phyloP scores from a whole-genome alignment of 30 jellyfish, hydroid and myxozoan genomes.

The Hydractinia symbiolongicarpus region DNA sequence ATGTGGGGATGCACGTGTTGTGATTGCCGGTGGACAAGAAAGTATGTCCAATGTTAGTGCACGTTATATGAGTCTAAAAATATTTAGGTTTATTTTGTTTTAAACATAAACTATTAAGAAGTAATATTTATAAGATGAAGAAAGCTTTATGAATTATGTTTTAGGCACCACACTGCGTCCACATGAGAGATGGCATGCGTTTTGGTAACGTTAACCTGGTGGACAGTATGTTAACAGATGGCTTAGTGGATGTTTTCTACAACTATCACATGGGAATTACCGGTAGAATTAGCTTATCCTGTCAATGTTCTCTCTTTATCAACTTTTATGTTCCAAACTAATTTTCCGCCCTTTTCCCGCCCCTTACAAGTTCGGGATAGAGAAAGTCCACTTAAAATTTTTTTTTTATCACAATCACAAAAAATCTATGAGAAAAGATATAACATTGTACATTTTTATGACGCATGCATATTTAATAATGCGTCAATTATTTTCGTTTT shows the following conservation, averaged over 20 bases:
- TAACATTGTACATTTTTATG: too few relatives aligned
- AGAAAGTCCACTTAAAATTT: too few relatives aligned
- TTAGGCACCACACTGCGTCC: slow-evolving; percentile 85
- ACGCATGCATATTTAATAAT: too few relatives aligned
- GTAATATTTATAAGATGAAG: not conserved
- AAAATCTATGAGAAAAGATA: too few relatives aligned
- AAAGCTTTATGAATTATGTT: not conserved
- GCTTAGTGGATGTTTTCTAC: slow-evolving; percentile 77
- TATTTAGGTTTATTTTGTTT: not conserved
- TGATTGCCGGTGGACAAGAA: slow-evolving; percentile 97
- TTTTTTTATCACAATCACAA: too few relatives aligned
- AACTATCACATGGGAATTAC: slow-evolving; percentile 87
- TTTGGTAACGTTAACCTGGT: slow-evolving; percentile 59
- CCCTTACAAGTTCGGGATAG: too few relatives aligned
- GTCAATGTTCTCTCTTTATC: not conserved
- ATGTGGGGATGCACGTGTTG: slow-evolving; percentile 55
- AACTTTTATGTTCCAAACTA: not conserved
- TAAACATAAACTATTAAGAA: not conserved
- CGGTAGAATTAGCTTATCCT: slow-evolving; percentile 32
- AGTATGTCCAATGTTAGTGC: slow-evolving; percentile 71
- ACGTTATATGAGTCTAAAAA: not conserved
- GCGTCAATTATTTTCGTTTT: too few relatives aligned
- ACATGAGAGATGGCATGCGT: slow-evolving; percentile 65
- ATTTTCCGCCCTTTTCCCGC: too few relatives aligned
- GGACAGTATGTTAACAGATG: slow-evolving; percentile 78